Percentiles rank a stretch among this genome's conserved stretches.
phyloP scores from a whole-genome alignment of 2,797 vertebrate genomes.

The Phataginus tetradactyla region DNA sequence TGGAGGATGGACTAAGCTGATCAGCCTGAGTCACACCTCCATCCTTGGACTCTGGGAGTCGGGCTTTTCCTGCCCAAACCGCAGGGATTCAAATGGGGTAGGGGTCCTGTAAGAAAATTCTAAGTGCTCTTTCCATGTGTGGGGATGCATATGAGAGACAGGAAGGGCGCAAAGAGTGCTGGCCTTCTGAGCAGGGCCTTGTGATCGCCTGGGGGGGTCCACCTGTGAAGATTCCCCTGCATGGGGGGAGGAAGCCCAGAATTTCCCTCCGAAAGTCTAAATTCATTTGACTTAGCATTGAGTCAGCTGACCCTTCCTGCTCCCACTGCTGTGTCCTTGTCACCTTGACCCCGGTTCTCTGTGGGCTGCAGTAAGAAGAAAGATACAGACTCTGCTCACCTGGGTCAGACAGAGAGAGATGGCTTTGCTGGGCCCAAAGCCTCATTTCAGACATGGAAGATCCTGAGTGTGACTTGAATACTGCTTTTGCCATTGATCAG shows the following conservation, averaged over 20 bases:
- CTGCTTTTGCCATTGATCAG: not conserved
- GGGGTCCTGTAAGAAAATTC: not conserved
- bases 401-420: fast-evolving
- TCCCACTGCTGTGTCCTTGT: not conserved
- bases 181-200: not conserved
- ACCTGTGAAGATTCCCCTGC: fast-evolving
- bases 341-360: not conserved
- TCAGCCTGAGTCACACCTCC: not conserved
- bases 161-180: not conserved
- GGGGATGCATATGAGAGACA: fast-evolving
- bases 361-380: not conserved
- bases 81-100: not conserved
- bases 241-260: not conserved
- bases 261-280: not conserved
- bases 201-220: fast-evolving
- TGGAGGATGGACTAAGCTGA: too few relatives aligned
- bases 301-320: not conserved
- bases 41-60: not conserved
- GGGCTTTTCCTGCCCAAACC: not conserved
- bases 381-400: fast-evolving
- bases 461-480: fast-evolving
- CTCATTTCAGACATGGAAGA: not conserved
- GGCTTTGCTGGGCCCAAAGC: not conserved
- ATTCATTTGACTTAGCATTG: not conserved
- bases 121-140: not conserved